Evolutionary conservation across 1,140 invertebrate species (phyloP).

Genomic region (Subanguina moxae): DNA sequence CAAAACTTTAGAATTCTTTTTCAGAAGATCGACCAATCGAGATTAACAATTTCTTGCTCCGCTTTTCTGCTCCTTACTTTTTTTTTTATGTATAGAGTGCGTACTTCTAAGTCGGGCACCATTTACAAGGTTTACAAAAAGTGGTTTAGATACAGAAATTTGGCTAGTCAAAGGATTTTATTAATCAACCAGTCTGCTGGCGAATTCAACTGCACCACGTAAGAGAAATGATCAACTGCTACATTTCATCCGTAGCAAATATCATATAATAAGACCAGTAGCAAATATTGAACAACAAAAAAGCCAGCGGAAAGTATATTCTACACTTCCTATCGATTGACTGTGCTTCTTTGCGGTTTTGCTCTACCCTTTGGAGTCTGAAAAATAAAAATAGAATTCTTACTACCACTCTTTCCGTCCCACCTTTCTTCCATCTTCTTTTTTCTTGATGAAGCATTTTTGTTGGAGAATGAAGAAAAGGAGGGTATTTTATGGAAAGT

Average conservation of each 20-base stretch:
- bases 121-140: too few species aligned
- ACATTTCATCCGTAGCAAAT: not conserved
- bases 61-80: too few species aligned
- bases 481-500: conserved; percentile 13
- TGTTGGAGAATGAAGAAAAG: not conserved
- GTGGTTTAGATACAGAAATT: too few species aligned
- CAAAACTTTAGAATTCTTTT: too few species aligned
- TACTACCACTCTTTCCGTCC: not conserved
- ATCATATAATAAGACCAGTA: conserved; percentile 28
- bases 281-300: conserved; percentile 43
- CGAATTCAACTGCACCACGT: too few species aligned
- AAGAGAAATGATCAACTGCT: too few species aligned
- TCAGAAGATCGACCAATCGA: too few species aligned
- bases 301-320: conserved; percentile 40
- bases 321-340: conserved; percentile 38
- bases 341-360: conserved; percentile 47
- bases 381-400: conserved; percentile 14
- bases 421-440: conserved; percentile 25
- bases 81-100: too few species aligned
- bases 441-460: conserved; percentile 3
- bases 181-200: too few species aligned
- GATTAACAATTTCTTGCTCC: too few species aligned
- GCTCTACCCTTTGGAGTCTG: conserved; percentile 40
- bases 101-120: too few species aligned
- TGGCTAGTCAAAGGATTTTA: too few species aligned